Evolutionary conservation across 2,113 vertebrate species (phyloP), one percentile per base, ranked within the genome.

Genomic region (Chionis minor): DNA sequence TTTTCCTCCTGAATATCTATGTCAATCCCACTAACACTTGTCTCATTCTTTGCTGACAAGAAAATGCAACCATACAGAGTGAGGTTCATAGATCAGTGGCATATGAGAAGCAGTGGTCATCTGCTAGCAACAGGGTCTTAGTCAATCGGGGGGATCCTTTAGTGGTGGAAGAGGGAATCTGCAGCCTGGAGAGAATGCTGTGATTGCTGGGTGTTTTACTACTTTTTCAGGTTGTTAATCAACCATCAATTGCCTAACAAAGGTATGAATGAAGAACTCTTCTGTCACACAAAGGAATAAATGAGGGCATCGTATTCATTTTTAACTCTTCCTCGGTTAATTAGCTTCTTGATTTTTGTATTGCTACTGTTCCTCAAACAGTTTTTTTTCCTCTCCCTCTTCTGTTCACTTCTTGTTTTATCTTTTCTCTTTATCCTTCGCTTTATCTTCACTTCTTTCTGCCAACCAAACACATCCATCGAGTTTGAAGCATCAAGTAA

Each of bases 11-110:
- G 28, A 49, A 87, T 66, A 88, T 66, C 32, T 55, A 3, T 23
- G 27, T 65, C 73, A 84, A 24, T 45, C 16, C 45, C n/a, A 30
- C 20, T 30, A 80, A 73, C 28, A 38, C 23, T 59, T 40, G 44
- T 10, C 12, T 80, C 28, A 18, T 61, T 9, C 27, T 65, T 4
- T 44, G 7, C 28, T 0, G 0, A 55, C 47, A 67, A 40, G 62
- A 70, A 10, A 51, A 65, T 14, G 30, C 21, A 70, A 80, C 12
- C 2, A 1, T 61, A 69, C 32, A 86, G 44, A 32, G 15, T 2
- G 14, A 72, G 13, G 16, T 59, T 56, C 65, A n/a, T 23, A 33
- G 35, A 62, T 62, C 30, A 49, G 28, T 19, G 45, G 14, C 33
- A 26, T 7, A 38, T 10, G 27, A 82, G 32, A 28, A 85, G 27